Conservation (phyloP, 2,797 vertebrate species). For the Margarornis squamiger region DNA sequence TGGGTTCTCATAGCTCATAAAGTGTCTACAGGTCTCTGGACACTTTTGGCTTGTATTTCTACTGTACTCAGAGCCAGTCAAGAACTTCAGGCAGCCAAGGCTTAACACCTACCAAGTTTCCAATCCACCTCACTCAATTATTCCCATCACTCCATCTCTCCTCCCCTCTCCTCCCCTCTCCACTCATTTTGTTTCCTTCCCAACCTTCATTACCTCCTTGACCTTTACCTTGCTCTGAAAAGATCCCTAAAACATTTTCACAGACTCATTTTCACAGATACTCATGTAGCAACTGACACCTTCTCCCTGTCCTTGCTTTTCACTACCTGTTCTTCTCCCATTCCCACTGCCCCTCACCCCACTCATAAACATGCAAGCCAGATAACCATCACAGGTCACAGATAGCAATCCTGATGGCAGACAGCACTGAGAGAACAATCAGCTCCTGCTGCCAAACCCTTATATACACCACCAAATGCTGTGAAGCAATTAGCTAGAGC, state of each 20-base stretch:
- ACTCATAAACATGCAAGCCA: neutral
- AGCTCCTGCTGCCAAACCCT: neutral
- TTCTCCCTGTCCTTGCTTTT: neutral
- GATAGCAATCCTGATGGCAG: neutral
- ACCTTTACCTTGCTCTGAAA: neutral
- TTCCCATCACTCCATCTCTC: rapidly evolving
- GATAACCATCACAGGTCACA: slow-evolving; percentile 17
- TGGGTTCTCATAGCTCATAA: neutral
- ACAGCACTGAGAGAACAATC: neutral
- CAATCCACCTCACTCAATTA: neutral
- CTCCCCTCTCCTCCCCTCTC: neutral
- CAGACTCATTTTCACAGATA: neutral
- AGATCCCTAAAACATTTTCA: neutral
- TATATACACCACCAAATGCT: neutral
- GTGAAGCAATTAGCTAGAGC: neutral
- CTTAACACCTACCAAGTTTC: rapidly evolving
- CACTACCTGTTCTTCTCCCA: neutral
- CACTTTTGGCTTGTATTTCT: neutral
- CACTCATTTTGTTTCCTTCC: neutral
- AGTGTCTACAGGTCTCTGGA: neutral
- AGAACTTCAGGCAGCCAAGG: neutral
- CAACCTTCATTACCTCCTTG: neutral
- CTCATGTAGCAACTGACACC: neutral
- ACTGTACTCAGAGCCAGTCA: neutral
- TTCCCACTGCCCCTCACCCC: neutral